phyloP scores from a whole-genome alignment of 35 echinoderm and acorn worm genomes.

The Heliocidaris erythrogramma region DNA sequence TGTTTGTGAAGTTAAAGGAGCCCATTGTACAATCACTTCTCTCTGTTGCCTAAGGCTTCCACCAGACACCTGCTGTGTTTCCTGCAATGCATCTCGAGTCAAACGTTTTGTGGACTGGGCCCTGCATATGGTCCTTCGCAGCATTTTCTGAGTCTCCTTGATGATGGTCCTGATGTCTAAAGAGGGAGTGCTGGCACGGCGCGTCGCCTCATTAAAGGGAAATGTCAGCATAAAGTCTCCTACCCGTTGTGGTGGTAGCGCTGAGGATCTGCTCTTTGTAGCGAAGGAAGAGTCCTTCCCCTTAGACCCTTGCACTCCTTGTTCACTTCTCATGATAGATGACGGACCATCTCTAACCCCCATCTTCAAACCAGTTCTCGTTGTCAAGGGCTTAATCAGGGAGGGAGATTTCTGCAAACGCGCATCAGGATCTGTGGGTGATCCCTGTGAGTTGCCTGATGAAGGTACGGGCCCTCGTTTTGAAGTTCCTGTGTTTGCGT shows the following conservation, averaged over 20 bases:
- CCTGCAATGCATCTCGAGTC: neutral
- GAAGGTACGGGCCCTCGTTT: neutral
- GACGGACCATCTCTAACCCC: conserved; percentile 15
- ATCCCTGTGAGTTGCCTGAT: neutral
- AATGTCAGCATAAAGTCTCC: conserved; percentile 84
- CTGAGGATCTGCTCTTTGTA: neutral
- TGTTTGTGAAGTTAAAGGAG: conserved; percentile 1
- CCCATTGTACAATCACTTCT: conserved; percentile 4
- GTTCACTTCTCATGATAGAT: neutral
- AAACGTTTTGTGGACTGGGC: conserved; percentile 54
- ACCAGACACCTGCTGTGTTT: neutral
- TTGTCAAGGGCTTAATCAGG: neutral
- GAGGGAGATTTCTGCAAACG: neutral
- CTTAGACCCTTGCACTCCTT: neutral
- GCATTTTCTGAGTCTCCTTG: conserved; percentile 77
- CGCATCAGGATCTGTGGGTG: neutral
- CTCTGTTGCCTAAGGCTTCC: neutral
- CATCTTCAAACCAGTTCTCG: conserved; percentile 29
- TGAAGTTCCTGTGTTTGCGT: neutral
- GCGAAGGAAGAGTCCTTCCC: neutral
- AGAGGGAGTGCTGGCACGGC: conserved; percentile 61
- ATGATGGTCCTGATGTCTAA: conserved; percentile 82
- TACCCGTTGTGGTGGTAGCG: conserved; percentile 47
- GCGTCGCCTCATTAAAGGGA: conserved; percentile 80
- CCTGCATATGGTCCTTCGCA: conserved; percentile 67